Percentiles rank a stretch among this genome's conserved stretches.
Evolutionary conservation across 2,888 invertebrate genomes (phyloP).

Genomic region (Acronicta alni): DNA sequence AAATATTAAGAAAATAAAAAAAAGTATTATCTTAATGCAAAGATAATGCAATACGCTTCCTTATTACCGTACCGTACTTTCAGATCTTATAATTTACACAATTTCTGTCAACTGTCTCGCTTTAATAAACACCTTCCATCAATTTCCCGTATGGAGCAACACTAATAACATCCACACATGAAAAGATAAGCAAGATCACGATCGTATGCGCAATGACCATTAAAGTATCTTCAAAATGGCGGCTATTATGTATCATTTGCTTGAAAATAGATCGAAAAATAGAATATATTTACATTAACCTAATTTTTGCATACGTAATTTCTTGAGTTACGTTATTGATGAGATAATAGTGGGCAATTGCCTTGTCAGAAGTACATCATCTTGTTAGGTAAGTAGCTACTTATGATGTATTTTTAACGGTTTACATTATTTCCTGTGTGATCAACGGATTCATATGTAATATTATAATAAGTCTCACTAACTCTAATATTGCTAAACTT

Average conservation of each 20-base stretch:
- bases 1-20: no score
- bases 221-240: slow-evolving; percentile 36
- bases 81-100: background rate
- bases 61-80: no score
- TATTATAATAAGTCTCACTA: background rate
- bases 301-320: slow-evolving; percentile 42
- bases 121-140: slow-evolving; percentile 24
- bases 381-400: slow-evolving; percentile 32
- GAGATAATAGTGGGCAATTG: slow-evolving; percentile 21
- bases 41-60: no score
- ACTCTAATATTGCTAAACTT: background rate
- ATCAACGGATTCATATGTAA: background rate
- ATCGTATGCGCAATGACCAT: slow-evolving; percentile 46
- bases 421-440: slow-evolving; percentile 3
- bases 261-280: slow-evolving; percentile 41
- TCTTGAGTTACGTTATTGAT: slow-evolving; percentile 24
- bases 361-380: slow-evolving; percentile 17
- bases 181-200: slow-evolving; percentile 44
- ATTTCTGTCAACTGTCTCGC: background rate
- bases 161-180: slow-evolving; percentile 31
- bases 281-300: slow-evolving; percentile 45
- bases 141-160: slow-evolving; percentile 40
- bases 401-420: slow-evolving; percentile 6
- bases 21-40: no score
- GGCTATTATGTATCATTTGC: slow-evolving; percentile 41